Base-by-base conservation (phyloP, 2,888 invertebrate species). In the Euzophera pinguis region DNA sequence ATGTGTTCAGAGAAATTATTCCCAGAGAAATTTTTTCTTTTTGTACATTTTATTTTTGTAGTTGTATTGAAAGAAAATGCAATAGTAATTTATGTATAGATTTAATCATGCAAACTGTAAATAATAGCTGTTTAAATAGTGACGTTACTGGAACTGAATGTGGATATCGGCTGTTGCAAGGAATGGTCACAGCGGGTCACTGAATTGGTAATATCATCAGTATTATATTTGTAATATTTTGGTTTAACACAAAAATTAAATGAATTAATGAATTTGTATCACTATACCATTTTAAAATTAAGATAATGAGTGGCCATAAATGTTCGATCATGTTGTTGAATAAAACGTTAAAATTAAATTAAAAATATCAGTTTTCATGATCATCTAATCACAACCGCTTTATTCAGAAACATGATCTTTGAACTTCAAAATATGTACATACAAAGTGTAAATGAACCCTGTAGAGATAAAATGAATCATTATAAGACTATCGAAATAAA, bases 61-160 rank as follows among this genome's bases (percentile, higher is more conserved):
- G 84, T 76, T 74, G 71, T 85, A 82, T 81, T 76, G 75, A 79
- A 83, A 73, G 78, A 87, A 39, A 87, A 87, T 82, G 89, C 90
- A 90, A 90, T 89, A 90, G 90, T 88, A 88, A 90, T 86, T 89
- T 90, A 90, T 90, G 85, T 84, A 81, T 89, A 87, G 84, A 71
- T 77, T 74, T 78, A 75, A 67, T 75, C 73, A 71, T 70, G 73
- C 73, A 78, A 80, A 69, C 75, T 89, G 90, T 90, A 90, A 78
- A 89, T 90, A 90, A 73, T 73, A 74, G 73, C 79, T 67, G 78
- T 78, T 78, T 77, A 62, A 75, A 73, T 71, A 75, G 71, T 67
- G 60, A 64, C 56, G 64, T 53, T 59, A 56, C 58, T 59, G 63
- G 65, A 71, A 71, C 66, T 68, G 70, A 72, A 57, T 67, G 61